Conservation (phyloP, 2,888 invertebrate species). For the Malacosoma neustria region DNA sequence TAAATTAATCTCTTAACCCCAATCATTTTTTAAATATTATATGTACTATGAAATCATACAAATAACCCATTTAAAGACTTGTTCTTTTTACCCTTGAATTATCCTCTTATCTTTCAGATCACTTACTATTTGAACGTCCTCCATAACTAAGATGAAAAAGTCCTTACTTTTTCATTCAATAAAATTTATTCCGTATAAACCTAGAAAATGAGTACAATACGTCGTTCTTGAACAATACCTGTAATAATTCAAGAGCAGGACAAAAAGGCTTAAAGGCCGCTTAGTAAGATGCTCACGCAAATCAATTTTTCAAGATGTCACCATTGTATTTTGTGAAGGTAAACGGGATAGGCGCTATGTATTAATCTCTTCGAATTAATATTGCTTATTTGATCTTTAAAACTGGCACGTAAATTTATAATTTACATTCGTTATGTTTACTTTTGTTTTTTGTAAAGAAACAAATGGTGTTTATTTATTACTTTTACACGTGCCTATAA, state of each 20-base stretch:
- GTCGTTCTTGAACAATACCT: not conserved
- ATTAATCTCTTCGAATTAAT: not conserved
- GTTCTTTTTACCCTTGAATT: no score
- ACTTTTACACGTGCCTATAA: no score
- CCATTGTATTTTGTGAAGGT: conserved; percentile 1
- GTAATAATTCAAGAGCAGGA: not conserved
- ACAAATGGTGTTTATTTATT: no score
- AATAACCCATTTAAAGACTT: no score
- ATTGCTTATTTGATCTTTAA: not conserved
- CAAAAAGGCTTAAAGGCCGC: not conserved
- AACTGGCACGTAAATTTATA: not conserved
- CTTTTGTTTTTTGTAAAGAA: no score
- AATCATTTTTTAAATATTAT: no score
- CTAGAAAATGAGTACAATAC: not conserved
- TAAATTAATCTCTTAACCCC: no score
- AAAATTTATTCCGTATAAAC: not conserved
- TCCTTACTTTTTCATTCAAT: not conserved
- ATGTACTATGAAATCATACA: no score
- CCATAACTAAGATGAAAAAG: not conserved
- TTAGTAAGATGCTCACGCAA: conserved; percentile 3
- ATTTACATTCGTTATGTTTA: not conserved
- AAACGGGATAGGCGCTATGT: not conserved
- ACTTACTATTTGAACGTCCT: no score
- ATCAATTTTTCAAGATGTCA: conserved; percentile 5
- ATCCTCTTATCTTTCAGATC: no score